These are phyloP conservation scores for Fistularia commersonii DNA, from an alignment of 2,797 vertebrate genomes.

Conservation along the genomic window DNA sequence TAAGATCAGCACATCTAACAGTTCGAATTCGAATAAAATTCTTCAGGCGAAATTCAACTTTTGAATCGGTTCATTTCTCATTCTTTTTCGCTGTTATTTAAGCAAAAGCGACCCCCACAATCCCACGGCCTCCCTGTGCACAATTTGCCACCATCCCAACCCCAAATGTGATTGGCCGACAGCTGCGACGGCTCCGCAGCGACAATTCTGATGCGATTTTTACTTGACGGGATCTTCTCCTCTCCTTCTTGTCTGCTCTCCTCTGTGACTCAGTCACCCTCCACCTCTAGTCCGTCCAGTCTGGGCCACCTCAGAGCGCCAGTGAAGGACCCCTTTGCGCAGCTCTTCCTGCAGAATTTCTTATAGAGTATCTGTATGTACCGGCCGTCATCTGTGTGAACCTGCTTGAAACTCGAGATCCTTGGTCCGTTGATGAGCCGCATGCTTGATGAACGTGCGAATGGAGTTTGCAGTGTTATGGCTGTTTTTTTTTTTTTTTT, in stretches of 20 bases:
- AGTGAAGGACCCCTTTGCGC: constrained; percentile 89
- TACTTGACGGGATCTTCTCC: background rate
- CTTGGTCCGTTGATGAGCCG: constrained; percentile 1
- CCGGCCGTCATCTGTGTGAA: constrained; percentile 47
- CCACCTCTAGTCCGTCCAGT: constrained; percentile 89
- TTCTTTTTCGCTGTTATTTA: too few species aligned
- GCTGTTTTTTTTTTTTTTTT: background rate
- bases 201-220: too few species aligned
- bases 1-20: too few species aligned
- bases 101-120: too few species aligned
- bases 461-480: background rate
- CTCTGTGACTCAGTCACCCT: constrained; percentile 84
- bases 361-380: constrained; percentile 89
- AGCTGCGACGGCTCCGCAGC: too few species aligned
- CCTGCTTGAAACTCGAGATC: constrained; percentile 14
- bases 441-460: constrained; percentile 22
- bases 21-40: too few species aligned
- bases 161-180: too few species aligned
- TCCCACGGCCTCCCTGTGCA: too few species aligned
- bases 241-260: constrained; percentile 8
- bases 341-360: constrained; percentile 93
- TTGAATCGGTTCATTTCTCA: too few species aligned
- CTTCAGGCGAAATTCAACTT: too few species aligned
- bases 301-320: constrained; percentile 88
- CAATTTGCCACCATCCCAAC: too few species aligned